phyloP scores from a whole-genome alignment of 2,113 vertebrate genomes.

The Bettongia penicillata region DNA sequence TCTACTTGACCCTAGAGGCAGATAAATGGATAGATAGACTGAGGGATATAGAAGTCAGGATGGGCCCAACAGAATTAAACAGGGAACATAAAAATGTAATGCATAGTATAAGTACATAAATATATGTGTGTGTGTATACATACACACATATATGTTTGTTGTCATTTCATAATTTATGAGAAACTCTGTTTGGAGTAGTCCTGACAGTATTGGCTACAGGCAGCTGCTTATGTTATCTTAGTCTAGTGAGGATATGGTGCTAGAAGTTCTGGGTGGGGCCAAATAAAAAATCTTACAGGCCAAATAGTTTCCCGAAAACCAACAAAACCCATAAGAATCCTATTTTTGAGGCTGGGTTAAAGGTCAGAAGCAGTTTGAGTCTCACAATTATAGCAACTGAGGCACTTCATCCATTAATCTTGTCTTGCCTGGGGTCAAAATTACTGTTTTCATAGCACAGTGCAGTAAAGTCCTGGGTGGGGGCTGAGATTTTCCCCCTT shows the following conservation, averaged over 20 bases:
- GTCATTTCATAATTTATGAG: background rate
- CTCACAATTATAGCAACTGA: background rate
- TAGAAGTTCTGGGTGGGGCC: background rate
- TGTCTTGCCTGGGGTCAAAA: background rate
- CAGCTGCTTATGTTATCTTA: background rate
- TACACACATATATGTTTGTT: background rate
- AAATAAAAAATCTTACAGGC: background rate
- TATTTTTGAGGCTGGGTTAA: background rate
- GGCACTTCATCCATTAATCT: background rate
- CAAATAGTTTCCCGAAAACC: background rate
- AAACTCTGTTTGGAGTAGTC: too few species aligned
- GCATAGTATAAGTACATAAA: background rate
- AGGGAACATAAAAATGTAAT: background rate
- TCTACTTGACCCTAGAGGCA: background rate
- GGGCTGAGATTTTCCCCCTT: conserved; percentile 58
- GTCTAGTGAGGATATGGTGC: background rate
- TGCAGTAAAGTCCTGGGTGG: conserved; percentile 43
- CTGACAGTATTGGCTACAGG: background rate
- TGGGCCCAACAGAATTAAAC: background rate
- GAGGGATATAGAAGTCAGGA: background rate
- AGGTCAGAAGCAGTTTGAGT: background rate
- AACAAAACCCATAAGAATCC: background rate
- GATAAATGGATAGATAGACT: background rate
- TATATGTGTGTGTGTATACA: too few species aligned
- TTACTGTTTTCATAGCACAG: conserved; percentile 25